Base-by-base conservation (phyloP, 2,888 invertebrate genomes). In the Drosophila colorata region DNA sequence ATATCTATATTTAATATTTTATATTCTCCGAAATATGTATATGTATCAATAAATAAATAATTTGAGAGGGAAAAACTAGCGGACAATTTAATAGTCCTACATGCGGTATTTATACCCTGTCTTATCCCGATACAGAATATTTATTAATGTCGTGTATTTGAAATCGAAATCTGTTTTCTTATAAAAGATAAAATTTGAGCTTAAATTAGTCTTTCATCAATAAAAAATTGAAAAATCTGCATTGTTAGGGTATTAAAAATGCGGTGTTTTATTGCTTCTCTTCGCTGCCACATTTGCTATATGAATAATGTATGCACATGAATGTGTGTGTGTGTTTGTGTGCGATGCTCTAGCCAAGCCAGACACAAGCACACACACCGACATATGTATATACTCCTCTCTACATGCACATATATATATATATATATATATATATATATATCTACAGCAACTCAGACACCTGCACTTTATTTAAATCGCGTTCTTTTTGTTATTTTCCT, bases 391-490 rank as follows among this genome's bases (percentile, higher is more conserved):
- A 25, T 28, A 38, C 16, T 25, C 11, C 11, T 23, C n/a, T n/a
- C n/a, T n/a, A 35, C 14, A 14, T 5, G 4, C n/a, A 6, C 23
- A 2, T 11, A 9, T 14, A 6, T 44, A 0, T 13, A 2, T 16
- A 16, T 31, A 7, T 16, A 33, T 14, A 6, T n/a, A 5, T n/a
- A 7, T n/a, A n/a, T 16, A 9, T 7, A 16, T 7, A 20, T 38
- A 37, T 40, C 18, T 52, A 40, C 18, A 18, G 52, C 31, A 37
- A 9, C 47, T 20, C 23, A 55, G 40, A 48, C 71, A 69, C 55
- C 77, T 74, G 74, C 72, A 72, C 43, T 63, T 66, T 77, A 74
- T 77, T 77, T 41, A 67, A 77, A 72, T 72, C 31, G 28, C 51
- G 43, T 55, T 69, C 20, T 51, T 57, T 46, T 40, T 56, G 49